These are phyloP conservation scores for Andrena camellia DNA, from an alignment of 2,888 invertebrate species.

Conservation along the genomic window DNA sequence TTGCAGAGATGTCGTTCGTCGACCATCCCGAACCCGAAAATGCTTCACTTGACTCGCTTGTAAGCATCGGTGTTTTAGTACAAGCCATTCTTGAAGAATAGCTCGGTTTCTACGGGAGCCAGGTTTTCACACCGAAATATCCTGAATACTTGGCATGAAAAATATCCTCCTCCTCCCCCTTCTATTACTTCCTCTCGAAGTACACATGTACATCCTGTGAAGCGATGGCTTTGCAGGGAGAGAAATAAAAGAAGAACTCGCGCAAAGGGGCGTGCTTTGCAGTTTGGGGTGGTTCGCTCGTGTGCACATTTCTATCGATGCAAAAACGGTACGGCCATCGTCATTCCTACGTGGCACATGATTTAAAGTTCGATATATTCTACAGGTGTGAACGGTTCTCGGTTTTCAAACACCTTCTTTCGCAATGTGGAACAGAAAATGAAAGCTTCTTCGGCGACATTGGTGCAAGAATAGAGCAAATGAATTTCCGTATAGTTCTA, in stretches of 20 bases:
- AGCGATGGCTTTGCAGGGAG: slow-evolving; percentile 46
- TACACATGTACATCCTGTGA: slow-evolving; percentile 36
- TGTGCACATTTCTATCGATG: slow-evolving; percentile 35
- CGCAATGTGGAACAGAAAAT: too few relatives aligned
- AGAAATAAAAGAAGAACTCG: slow-evolving; percentile 44
- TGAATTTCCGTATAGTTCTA: too few relatives aligned
- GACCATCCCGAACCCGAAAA: slow-evolving; percentile 12
- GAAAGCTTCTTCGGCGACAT: too few relatives aligned
- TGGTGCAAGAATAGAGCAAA: too few relatives aligned
- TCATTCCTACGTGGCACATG: slow-evolving; percentile 1
- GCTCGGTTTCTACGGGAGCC: slow-evolving; percentile 13
- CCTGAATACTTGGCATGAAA: slow-evolving; percentile 53
- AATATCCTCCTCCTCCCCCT: slow-evolving; percentile 35
- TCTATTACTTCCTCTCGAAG: slow-evolving; percentile 4
- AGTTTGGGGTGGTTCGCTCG: slow-evolving; percentile 22
- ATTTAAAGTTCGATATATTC: slow-evolving; percentile 17
- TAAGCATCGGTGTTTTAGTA: slow-evolving; percentile 24
- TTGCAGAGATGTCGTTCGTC: slow-evolving; percentile 1
- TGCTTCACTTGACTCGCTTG: slow-evolving; percentile 29
- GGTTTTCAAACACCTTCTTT: background rate
- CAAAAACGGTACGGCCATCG: slow-evolving; percentile 1
- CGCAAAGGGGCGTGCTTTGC: slow-evolving; percentile 19
- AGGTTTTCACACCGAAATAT: slow-evolving; percentile 27
- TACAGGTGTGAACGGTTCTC: background rate
- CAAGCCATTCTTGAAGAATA: slow-evolving; percentile 30